Evolutionary conservation across 1,140 invertebrate species (phyloP), one percentile per base, ranked within the genome.

Genomic region (Drosophila oshimai): DNA sequence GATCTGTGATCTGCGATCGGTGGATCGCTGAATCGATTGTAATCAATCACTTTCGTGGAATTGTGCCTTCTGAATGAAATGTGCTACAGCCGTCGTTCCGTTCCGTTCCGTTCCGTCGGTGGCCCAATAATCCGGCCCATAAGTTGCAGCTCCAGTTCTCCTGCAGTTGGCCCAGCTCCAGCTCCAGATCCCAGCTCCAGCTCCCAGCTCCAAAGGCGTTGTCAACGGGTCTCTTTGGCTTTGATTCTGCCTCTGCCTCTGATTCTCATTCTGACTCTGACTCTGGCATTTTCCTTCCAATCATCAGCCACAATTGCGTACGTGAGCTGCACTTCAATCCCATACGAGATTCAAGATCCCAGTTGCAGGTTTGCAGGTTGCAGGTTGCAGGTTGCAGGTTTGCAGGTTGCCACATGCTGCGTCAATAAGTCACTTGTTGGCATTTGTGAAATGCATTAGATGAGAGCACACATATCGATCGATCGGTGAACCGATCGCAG

Each of bases 1-100:
- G 15, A 54, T 65, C 73, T 10, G 6, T 17, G 46, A n/a, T n/a
- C n/a, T n/a, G n/a, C n/a, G 15, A 37, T 44, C 39, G 28, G 1
- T n/a, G 60, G 17, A 61, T 64, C 60, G 57, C 5, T 47, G 57
- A 18, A 26, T 68, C 53, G 81, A 87, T 87, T 80, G 80, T 86
- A 86, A 86, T 86, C 81, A 86, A 86, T 86, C 80, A 86, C 80
- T 86, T 86, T 87, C 81, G 80, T 86, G 81, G 80, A 86, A 86
- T 73, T 76, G 74, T 65, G 55, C 29, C 67, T 75, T 44, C 31
- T 61, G 64, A 86, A 79, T 84, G 79, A 74, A 83, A 78, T 78
- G 79, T 80, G 75, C 65, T 70, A 34, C 57, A 36, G 50, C 18
- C 13, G 18, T 15, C 13, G 20, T 15, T 39, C 41, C 18, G n/a